A percentile compares a stretch with the other conserved stretches of the same genome.
Evolutionary conservation across 2,888 invertebrate genomes (phyloP).

Genomic region (Leptinotarsa haldemani): DNA sequence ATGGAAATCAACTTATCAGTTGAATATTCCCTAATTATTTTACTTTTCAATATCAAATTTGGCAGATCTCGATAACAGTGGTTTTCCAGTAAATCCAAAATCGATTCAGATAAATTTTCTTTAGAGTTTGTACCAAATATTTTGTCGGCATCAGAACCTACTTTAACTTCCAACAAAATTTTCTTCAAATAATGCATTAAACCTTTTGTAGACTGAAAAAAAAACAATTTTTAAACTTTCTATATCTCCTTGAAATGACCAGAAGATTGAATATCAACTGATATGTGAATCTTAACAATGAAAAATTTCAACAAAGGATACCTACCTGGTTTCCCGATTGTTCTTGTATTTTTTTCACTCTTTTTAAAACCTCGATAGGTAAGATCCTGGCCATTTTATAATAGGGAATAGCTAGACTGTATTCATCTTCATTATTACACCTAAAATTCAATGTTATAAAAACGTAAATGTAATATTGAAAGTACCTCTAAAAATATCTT

Average conservation of each 20-base stretch:
- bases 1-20: constrained; percentile 69
- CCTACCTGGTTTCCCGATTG: constrained; percentile 60
- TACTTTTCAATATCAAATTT: constrained; percentile 68
- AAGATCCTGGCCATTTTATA: constrained; percentile 69
- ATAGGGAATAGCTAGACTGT: constrained; percentile 67
- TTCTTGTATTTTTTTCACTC: constrained; percentile 63
- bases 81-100: constrained; percentile 64
- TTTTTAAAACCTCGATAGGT: constrained; percentile 66
- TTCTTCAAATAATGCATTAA: constrained; percentile 62
- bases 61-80: constrained; percentile 66
- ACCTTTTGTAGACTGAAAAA: constrained; percentile 60
- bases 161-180: constrained; percentile 63
- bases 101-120: constrained; percentile 63
- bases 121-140: constrained; percentile 62
- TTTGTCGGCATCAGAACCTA: constrained; percentile 66
- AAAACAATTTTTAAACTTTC: not conserved
- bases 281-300: no score
- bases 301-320: not conserved
- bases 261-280: no score
- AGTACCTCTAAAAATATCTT: no score
- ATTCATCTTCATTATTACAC: constrained; percentile 58
- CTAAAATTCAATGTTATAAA: constrained; percentile 42
- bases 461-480: no score
- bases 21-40: constrained; percentile 69
- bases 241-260: no score